Evolutionary conservation across 2,888 invertebrate genomes (phyloP).

Genomic region (Ornithoptera alexandrae): DNA sequence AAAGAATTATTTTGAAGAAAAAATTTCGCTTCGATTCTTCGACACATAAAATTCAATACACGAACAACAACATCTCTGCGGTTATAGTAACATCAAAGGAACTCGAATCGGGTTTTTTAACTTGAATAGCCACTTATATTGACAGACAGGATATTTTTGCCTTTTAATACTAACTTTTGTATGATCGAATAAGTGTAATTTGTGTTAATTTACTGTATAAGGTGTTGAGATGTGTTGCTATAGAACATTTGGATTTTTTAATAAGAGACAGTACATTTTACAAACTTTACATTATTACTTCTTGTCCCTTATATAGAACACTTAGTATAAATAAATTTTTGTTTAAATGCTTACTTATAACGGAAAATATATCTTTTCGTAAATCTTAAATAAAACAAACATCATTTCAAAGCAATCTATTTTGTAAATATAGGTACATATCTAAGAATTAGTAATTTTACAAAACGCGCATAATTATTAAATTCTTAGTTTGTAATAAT

Average conservation of each 20-base stretch:
- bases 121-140: background rate
- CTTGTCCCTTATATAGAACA: background rate
- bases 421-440: too few relatives aligned
- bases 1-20: constrained; percentile 5
- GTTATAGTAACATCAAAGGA: constrained; percentile 4
- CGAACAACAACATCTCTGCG: background rate
- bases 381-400: too few relatives aligned
- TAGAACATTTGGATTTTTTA: background rate
- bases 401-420: too few relatives aligned
- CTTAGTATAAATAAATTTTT: background rate
- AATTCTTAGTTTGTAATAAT: background rate
- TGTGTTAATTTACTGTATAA: too few relatives aligned
- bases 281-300: background rate
- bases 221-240: background rate
- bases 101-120: background rate
- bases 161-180: background rate
- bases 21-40: background rate
- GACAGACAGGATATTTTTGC: background rate
- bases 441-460: too few relatives aligned
- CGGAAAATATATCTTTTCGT: too few relatives aligned
- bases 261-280: background rate
- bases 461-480: too few relatives aligned
- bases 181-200: too few relatives aligned
- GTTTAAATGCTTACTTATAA: background rate
- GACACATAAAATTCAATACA: constrained; percentile 6